Percentiles rank a stretch among this genome's conserved stretches.
Conservation (phyloP, 2,888 invertebrate genomes). For the Griposia aprilina region DNA sequence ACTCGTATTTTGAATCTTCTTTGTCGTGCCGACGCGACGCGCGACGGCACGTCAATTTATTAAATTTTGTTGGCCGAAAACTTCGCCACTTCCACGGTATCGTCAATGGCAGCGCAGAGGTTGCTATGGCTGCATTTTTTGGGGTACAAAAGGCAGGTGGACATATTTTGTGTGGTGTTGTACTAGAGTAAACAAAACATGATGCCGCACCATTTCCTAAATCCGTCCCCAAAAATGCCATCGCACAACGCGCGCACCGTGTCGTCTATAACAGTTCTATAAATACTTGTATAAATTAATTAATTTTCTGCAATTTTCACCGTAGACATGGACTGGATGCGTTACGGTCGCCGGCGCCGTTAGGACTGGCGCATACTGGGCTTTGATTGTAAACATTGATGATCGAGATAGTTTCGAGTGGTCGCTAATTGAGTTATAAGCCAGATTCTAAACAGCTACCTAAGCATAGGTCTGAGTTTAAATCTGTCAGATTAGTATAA, state of each 20-base stretch:
- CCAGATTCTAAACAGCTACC: no score
- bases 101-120: no score
- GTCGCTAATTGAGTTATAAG: not conserved
- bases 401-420: constrained; percentile 1
- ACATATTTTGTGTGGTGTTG: not conserved
- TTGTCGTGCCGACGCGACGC: no score
- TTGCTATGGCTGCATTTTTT: no score
- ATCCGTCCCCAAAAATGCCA: constrained; percentile 31
- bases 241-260: constrained; percentile 56
- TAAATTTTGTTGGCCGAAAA: no score
- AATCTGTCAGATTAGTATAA: no score
- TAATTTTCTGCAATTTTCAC: constrained; percentile 87
- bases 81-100: no score
- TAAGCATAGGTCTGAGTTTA: not conserved
- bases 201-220: not conserved
- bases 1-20: no score
- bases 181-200: not conserved
- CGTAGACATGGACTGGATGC: constrained; percentile 75
- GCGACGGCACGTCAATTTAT: no score
- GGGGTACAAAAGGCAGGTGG: not conserved
- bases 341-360: constrained; percentile 69
- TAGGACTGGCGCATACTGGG: constrained; percentile 40
- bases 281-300: constrained; percentile 85
- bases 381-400: constrained; percentile 55
- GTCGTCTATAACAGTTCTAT: constrained; percentile 74